A percentile compares a stretch with the other conserved stretches of the same genome.
phyloP scores from a whole-genome alignment of 2,888 invertebrate genomes.

The Acrobasis repandana region DNA sequence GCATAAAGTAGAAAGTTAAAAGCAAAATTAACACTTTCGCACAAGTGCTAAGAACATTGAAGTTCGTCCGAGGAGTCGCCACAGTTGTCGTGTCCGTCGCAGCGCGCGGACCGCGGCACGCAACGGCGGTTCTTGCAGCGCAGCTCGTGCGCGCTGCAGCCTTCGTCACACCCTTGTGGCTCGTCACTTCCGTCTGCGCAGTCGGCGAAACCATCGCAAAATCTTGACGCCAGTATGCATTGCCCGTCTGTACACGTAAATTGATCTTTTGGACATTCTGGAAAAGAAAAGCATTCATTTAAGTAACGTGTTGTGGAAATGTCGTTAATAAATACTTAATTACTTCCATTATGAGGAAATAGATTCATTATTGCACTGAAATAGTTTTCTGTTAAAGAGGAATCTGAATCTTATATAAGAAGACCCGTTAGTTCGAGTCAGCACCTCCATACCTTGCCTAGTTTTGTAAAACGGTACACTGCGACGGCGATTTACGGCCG shows the following conservation, averaged over 20 bases:
- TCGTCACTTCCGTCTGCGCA: slow-evolving; percentile 88
- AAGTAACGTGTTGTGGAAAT: too few species aligned
- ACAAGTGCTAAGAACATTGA: slow-evolving; percentile 48
- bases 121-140: slow-evolving; percentile 83
- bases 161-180: slow-evolving; percentile 80
- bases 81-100: slow-evolving; percentile 87
- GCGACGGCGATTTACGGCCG: slow-evolving; percentile 41
- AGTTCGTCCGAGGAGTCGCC: slow-evolving; percentile 87
- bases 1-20: slow-evolving; percentile 25
- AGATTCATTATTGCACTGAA: slow-evolving; percentile 23
- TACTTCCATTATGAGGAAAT: neutral
- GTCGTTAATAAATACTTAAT: too few species aligned
- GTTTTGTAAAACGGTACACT: slow-evolving; percentile 56
- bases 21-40: slow-evolving; percentile 26
- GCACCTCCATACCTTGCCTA: slow-evolving; percentile 64
- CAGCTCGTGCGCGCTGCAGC: slow-evolving; percentile 79
- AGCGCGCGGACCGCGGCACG: slow-evolving; percentile 82
- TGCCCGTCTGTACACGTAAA: slow-evolving; percentile 85
- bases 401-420: slow-evolving; percentile 48
- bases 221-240: slow-evolving; percentile 84
- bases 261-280: slow-evolving; percentile 74
- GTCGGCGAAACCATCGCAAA: slow-evolving; percentile 87
- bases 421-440: slow-evolving; percentile 62
- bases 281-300: slow-evolving; percentile 30
- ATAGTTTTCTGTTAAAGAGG: slow-evolving; percentile 41